These are phyloP conservation scores for Tachina fera DNA, from an alignment of 2,888 invertebrate genomes.

Conservation along the genomic window DNA sequence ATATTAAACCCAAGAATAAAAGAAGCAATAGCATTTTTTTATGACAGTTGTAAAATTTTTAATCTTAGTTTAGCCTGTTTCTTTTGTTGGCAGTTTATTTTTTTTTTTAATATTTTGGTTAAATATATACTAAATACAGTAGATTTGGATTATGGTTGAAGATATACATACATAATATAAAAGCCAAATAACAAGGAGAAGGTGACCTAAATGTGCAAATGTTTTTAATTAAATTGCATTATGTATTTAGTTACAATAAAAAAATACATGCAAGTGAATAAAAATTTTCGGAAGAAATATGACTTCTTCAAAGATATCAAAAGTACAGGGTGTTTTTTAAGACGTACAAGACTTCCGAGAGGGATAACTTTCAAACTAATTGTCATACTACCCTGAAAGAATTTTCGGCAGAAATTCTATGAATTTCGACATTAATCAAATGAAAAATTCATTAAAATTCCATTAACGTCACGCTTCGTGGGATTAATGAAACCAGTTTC, in stretches of 20 bases:
- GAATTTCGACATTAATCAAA: no score
- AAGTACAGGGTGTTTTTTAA: not conserved
- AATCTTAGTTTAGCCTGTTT: slow-evolving; percentile 40
- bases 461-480: no score
- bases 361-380: no score
- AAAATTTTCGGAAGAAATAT: no score
- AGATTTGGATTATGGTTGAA: not conserved
- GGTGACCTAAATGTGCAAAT: not conserved
- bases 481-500: no score
- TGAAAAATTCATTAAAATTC: no score
- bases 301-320: no score
- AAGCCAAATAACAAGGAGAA: slow-evolving; percentile 1
- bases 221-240: no score
- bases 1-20: slow-evolving; percentile 9
- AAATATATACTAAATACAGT: slow-evolving; percentile 31
- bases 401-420: no score
- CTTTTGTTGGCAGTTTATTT: slow-evolving; percentile 36
- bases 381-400: no score
- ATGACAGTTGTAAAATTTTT: not conserved
- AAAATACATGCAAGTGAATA: no score
- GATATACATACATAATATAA: not conserved
- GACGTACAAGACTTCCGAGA: not conserved
- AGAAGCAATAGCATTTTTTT: not conserved
- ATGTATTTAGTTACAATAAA: no score
- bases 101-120: slow-evolving; percentile 43